phyloP scores from a whole-genome alignment of 2,888 invertebrate genomes.

The Tricholauxania praeusta region DNA sequence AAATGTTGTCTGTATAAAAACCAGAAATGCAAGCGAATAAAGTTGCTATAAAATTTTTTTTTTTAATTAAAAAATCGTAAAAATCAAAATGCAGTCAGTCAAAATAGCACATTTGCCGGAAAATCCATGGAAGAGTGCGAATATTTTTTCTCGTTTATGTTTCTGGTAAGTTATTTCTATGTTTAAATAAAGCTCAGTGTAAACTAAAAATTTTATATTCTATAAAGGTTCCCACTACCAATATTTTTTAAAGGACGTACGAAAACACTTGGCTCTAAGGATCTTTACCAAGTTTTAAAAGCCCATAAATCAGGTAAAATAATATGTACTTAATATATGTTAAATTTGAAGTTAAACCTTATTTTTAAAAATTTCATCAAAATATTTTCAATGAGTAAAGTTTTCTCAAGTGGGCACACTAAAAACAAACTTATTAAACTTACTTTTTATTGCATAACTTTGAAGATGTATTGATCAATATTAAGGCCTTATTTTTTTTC shows the following conservation, averaged over 20 bases:
- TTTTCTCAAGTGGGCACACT: no score
- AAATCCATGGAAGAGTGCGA: conserved; percentile 73
- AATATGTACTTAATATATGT: no score
- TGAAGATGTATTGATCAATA: no score
- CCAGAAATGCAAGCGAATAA: no score
- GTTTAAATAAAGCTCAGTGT: background rate
- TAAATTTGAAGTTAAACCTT: no score
- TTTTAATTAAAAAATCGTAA: background rate
- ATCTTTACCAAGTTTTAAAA: conserved; percentile 80
- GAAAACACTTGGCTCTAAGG: conserved; percentile 78
- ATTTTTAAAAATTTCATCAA: no score
- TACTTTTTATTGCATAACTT: no score
- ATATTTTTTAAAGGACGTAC: conserved; percentile 81
- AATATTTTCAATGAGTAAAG: no score
- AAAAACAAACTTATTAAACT: no score
- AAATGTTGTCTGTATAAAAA: no score
- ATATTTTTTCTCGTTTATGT: conserved; percentile 74
- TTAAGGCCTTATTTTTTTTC: no score
- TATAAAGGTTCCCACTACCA: conserved; percentile 80
- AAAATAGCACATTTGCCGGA: conserved; percentile 67
- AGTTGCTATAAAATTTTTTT: background rate
- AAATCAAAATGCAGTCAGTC: conserved; percentile 62
- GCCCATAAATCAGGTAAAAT: no score
- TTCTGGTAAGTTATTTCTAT: conserved; percentile 42
- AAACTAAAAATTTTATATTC: conserved; percentile 6